Evolutionary conservation across 2,113 vertebrate species (phyloP), one percentile per base, ranked within the genome.

Genomic region (Proteles cristata): DNA sequence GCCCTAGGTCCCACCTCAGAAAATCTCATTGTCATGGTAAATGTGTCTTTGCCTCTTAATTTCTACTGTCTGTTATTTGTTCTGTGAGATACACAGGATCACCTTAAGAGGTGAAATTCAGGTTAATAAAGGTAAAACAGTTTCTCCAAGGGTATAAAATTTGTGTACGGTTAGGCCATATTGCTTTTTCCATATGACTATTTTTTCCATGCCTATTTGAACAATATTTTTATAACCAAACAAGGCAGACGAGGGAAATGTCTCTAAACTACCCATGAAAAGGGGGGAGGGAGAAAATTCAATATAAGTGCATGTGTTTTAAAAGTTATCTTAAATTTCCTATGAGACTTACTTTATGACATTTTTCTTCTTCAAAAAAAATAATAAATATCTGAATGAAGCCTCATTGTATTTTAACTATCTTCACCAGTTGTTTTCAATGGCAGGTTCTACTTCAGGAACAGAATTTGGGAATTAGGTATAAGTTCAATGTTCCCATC

Each of bases 401-500:
- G 96, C 97, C 69, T 98, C 89, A 91, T 88, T 97, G n/a, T 95
- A 86, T 98, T 98, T 98, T 98, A 98, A 98, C 98, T 96, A 92
- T 98, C 95, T 98, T 98, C 98, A 98, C 98, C 97, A 98, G 98
- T 98, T 98, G 86, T 99, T 99, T 99, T 98, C 97, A 98, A 99
- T 98, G 98, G 93, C 99, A 99, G 99, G 99, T 99, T 98, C 99
- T 99, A 76, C 99, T 99, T 89, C 99, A 99, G 98, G 99, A 99
- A 97, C 99, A 99, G 98, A 99, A 99, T 98, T 98, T 99, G 98
- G 99, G 99, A 96, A 99, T 99, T 98, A 99, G 98, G 77, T 99
- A 99, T 99, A 99, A 99, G 97, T 99, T 99, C 99, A 99, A 99
- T 66, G 99, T 99, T 97, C 99, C 99, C 74, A 99, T 99, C 98